A percentile compares a stretch with the other conserved stretches of the same genome.
Conservation (phyloP, 2,888 invertebrate species). For the Cinara cedri region DNA sequence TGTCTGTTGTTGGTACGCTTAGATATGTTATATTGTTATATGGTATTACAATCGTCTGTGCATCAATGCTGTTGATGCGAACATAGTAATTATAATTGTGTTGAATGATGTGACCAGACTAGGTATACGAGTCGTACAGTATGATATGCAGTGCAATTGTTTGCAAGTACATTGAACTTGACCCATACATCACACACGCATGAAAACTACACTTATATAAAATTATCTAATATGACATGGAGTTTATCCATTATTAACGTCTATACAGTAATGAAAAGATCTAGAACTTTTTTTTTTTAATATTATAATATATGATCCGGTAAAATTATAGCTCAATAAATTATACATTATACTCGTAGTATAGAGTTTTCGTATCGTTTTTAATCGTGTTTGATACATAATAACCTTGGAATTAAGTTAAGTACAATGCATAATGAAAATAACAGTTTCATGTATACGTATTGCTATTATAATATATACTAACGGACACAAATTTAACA, state of each 20-base stretch:
- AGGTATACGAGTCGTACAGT: slow-evolving; percentile 20
- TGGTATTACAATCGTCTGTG: slow-evolving; percentile 26
- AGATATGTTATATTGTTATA: slow-evolving; percentile 21
- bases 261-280: not conserved
- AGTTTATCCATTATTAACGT: too few relatives aligned
- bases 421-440: slow-evolving; percentile 3
- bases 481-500: not conserved
- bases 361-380: not conserved
- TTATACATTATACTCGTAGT: not conserved
- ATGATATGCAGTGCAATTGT: slow-evolving; percentile 9
- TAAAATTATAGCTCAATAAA: not conserved
- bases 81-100: slow-evolving; percentile 21
- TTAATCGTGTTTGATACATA: not conserved
- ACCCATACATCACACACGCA: not conserved
- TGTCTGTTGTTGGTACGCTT: slow-evolving; percentile 37
- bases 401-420: slow-evolving; percentile 17
- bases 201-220: not conserved
- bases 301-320: not conserved
- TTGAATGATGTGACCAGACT: slow-evolving; percentile 18
- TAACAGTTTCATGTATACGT: not conserved
- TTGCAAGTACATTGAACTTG: slow-evolving; percentile 49
- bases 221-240: not conserved
- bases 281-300: not conserved
- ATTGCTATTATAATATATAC: not conserved
- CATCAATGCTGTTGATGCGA: not conserved